Evolutionary conservation across 2,113 vertebrate species (phyloP).

Genomic region (Machaerirhynchus nigripectus): DNA sequence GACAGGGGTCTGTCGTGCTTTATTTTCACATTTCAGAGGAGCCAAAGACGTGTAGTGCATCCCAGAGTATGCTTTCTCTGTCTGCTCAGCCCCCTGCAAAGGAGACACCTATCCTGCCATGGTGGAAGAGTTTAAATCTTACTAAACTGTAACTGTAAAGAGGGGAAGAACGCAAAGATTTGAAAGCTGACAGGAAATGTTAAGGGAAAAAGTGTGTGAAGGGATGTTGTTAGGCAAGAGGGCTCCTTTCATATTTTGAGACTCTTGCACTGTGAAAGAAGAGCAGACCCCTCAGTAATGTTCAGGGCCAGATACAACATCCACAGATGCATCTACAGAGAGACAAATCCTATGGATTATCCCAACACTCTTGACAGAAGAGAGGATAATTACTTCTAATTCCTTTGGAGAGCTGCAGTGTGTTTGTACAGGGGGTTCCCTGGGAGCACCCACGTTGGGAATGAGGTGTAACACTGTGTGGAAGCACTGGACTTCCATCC

Average conservation of each 20-base stretch:
- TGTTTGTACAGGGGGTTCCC: background rate
- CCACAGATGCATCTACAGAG: background rate
- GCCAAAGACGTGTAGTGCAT: background rate
- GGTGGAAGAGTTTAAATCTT: background rate
- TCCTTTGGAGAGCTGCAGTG: background rate
- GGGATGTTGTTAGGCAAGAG: background rate
- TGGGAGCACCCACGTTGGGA: accelerated
- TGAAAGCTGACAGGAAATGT: background rate
- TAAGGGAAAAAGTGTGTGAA: background rate
- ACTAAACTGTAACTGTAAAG: background rate
- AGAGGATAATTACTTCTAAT: background rate
- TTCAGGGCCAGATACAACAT: background rate
- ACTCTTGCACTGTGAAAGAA: background rate
- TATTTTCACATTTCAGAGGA: background rate
- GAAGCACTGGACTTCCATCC: background rate
- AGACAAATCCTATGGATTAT: background rate
- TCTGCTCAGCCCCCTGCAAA: background rate
- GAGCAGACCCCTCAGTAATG: background rate
- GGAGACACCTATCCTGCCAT: background rate
- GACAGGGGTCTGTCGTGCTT: background rate
- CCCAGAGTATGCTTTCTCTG: background rate
- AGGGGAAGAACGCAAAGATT: background rate
- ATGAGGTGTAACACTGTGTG: background rate
- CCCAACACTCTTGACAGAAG: background rate
- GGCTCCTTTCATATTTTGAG: background rate